Evolutionary conservation across 2,888 invertebrate genomes (phyloP), one percentile per base, ranked within the genome.

Genomic region (Hypercompe scribonia): DNA sequence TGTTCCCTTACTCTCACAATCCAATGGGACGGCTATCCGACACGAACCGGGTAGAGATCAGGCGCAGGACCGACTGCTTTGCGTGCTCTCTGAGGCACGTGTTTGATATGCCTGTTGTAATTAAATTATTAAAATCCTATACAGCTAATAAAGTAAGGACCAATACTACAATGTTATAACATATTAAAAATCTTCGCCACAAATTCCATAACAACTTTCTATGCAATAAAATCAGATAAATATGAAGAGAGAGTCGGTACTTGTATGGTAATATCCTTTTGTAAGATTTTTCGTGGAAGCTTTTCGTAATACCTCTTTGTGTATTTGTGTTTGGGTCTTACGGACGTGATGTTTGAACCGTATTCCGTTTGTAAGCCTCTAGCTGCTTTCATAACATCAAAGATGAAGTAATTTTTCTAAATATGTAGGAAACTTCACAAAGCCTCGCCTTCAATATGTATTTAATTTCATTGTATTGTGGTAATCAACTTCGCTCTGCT

Each of bases 311-410:
- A 34, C 11, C 63, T 28, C 39, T 42, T 71, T 65, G 58, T 61
- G 15, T 31, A 42, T 65, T 66, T 71, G 42, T 66, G 42, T 71
- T 54, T 42, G 21, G 28, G 54, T 36, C 66, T 63, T 28, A 67
- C 42, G 24, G 34, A 61, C 33, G 24, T 31, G 46, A 42, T 36
- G 28, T 65, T 72, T 68, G 74, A 61, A 69, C 64, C 31, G 3
- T 66, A 50, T 79, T 79, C 65, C 70, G 71, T 70, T 78, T 78
- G 61, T 34, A 63, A 68, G 76, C 65, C 71, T 42, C 65, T 24
- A 69, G 76, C 74, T 50, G 36, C 61, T 72, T 68, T 64, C 54
- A 33, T 64, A 68, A 74, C 58, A 65, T 76, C 76, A 80, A 79
- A 81, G 64, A 15, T 18, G 58, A 24, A 68, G 70, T 73, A 68